Evolutionary conservation across 2,797 vertebrate genomes (phyloP).

Genomic region (Gymnothorax javanicus): DNA sequence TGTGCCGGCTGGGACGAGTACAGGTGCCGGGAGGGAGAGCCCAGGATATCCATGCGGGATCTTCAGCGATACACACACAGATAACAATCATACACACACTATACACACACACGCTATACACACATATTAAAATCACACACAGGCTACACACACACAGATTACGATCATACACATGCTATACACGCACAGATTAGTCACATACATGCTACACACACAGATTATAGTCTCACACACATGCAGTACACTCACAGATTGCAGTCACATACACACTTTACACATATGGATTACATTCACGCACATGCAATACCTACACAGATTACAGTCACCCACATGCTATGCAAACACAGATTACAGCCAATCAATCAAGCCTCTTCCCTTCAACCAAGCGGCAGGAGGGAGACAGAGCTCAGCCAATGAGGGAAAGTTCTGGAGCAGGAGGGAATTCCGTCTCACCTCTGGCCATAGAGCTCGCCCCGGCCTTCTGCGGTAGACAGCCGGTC

Average conservation of each 20-base stretch:
- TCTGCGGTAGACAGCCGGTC: slow-evolving; percentile 89
- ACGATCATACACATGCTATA: not conserved
- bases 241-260: not conserved
- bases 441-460: slow-evolving; percentile 76
- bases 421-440: not conserved
- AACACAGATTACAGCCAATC: no score
- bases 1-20: slow-evolving; percentile 97
- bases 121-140: not conserved
- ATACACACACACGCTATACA: no score
- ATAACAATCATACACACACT: slow-evolving; percentile 10
- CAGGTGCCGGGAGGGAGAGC: slow-evolving; percentile 89
- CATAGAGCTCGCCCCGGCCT: slow-evolving; percentile 81
- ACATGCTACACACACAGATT: no score
- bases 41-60: slow-evolving; percentile 90
- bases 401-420: not conserved
- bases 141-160: no score
- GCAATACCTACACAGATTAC: not conserved
- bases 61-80: slow-evolving; percentile 60
- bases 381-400: no score
- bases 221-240: not conserved
- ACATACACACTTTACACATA: not conserved
- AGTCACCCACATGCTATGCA: not conserved
- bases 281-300: no score
- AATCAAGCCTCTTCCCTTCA: no score
- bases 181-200: not conserved